These are phyloP conservation scores for Sminthurides aquaticus DNA, from an alignment of 2,888 invertebrate species.

Conservation along the genomic window DNA sequence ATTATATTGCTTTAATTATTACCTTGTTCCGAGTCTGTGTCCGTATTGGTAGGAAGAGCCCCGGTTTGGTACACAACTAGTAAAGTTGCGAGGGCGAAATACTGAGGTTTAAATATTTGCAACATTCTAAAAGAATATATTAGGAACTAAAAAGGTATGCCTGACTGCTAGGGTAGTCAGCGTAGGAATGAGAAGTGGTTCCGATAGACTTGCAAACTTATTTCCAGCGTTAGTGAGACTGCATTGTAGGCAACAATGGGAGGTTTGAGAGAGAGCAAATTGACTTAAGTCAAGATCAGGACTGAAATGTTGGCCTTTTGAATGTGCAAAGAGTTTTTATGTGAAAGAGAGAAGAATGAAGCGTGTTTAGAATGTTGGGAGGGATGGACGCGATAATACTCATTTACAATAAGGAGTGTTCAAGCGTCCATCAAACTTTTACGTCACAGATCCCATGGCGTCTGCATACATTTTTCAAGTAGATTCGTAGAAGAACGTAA, in stretches of 20 bases:
- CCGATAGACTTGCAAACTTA: neutral
- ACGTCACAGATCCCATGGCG: too few species aligned
- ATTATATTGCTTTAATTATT: too few species aligned
- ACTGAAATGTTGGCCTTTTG: neutral
- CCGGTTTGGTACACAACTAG: neutral
- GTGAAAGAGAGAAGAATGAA: neutral
- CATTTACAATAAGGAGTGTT: neutral
- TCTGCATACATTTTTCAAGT: too few species aligned
- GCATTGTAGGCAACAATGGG: neutral
- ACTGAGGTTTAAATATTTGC: neutral
- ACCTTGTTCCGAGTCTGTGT: neutral
- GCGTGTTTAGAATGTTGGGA: neutral
- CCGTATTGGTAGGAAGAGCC: neutral
- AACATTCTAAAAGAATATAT: neutral
- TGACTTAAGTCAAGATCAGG: neutral
- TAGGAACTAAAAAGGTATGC: too few species aligned
- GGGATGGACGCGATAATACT: neutral
- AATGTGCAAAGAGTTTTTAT: neutral
- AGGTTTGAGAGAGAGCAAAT: neutral
- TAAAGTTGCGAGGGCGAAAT: neutral
- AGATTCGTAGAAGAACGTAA: too few species aligned
- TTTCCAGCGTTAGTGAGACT: neutral
- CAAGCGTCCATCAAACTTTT: too few species aligned
- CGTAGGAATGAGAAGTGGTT: neutral
- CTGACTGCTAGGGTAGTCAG: too few species aligned